Conservation (phyloP, 1,140 invertebrate species). For the Drosophila chauvacae region DNA sequence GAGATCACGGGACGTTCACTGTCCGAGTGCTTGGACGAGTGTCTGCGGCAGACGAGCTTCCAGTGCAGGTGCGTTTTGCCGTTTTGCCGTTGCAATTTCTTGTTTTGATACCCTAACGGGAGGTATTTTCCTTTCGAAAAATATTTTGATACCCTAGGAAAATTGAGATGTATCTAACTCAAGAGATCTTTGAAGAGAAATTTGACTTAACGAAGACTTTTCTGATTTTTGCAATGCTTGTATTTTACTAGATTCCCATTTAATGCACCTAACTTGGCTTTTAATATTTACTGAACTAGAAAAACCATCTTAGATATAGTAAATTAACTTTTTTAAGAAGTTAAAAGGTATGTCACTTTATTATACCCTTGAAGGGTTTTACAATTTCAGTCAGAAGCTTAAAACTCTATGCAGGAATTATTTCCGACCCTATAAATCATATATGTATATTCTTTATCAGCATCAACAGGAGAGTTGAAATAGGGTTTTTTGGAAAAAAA, state of each 20-base stretch:
- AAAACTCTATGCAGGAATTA: no score
- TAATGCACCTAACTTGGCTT: background rate
- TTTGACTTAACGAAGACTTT: background rate
- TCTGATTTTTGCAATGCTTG: background rate
- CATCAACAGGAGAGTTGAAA: no score
- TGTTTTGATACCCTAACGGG: slow-evolving; percentile 10
- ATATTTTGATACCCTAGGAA: no score
- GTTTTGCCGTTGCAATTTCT: slow-evolving; percentile 33
- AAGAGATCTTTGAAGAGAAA: background rate
- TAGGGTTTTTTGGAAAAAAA: no score
- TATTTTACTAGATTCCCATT: background rate
- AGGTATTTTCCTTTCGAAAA: background rate
- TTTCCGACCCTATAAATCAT: no score
- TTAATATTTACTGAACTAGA: background rate
- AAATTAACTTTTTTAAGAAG: background rate
- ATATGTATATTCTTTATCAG: no score
- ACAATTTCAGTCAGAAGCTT: no score
- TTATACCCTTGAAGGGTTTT: no score
- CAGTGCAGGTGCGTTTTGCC: slow-evolving; percentile 87
- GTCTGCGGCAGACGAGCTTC: slow-evolving; percentile 93
- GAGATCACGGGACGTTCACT: slow-evolving; percentile 94
- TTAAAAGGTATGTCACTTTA: no score
- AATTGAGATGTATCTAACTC: background rate
- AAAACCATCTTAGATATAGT: background rate
- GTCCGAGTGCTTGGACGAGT: slow-evolving; percentile 95